A percentile compares a stretch with the other conserved stretches of the same genome.
Evolutionary conservation across 2,888 invertebrate genomes (phyloP).

Genomic region (Nomada ruficornis): DNA sequence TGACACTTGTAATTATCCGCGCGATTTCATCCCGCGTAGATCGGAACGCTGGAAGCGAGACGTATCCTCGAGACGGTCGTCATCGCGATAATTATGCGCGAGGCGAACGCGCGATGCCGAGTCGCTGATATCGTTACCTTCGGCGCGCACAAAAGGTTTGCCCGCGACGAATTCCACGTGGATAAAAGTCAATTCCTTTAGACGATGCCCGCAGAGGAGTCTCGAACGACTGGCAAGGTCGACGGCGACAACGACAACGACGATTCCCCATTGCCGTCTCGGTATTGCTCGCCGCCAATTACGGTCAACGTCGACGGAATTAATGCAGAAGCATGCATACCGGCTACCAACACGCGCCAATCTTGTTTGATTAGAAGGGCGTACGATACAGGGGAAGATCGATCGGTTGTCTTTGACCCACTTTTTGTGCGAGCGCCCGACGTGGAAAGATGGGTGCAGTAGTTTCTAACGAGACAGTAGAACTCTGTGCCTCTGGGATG

Average conservation of each 20-base stretch:
- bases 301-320: conserved; percentile 63
- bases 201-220: conserved; percentile 6
- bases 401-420: conserved; percentile 64
- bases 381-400: conserved; percentile 52
- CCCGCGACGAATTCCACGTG: conserved; percentile 36
- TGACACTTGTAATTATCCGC: conserved; percentile 66
- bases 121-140: conserved; percentile 58
- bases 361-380: conserved; percentile 52
- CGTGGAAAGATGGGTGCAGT: neutral
- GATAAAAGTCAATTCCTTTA: conserved; percentile 52
- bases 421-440: conserved; percentile 41
- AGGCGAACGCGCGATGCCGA: conserved; percentile 55
- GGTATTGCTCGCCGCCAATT: conserved; percentile 69
- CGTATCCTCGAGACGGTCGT: conserved; percentile 42
- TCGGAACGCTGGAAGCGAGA: conserved; percentile 17
- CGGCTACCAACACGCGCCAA: conserved; percentile 25
- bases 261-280: conserved; percentile 48
- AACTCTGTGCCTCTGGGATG: neutral
- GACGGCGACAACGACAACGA: conserved; percentile 69
- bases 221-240: conserved; percentile 64
- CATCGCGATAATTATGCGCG: conserved; percentile 69
- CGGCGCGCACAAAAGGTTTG: conserved; percentile 42
- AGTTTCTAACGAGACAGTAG: conserved; percentile 5
- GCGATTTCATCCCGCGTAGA: conserved; percentile 55
- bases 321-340: conserved; percentile 61